Evolutionary conservation across 2,888 invertebrate species (phyloP), one percentile per base, ranked within the genome.

Genomic region (Epicampocera succincta): DNA sequence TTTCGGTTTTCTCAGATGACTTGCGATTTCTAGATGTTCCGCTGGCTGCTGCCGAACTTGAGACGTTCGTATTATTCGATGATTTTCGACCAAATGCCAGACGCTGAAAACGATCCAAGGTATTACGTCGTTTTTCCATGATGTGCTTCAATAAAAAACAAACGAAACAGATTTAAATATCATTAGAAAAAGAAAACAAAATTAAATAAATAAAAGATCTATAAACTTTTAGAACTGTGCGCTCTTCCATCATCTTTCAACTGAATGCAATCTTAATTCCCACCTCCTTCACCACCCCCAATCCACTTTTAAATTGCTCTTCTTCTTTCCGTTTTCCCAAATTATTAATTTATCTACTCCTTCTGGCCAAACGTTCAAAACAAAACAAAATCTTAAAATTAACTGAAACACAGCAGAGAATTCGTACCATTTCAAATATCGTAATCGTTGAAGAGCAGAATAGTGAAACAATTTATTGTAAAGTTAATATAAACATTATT

Each of bases 61-160:
- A 21, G 17, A 63, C 63, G 46, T 85, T 61, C 58, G 85, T 56
- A 71, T 77, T 84, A 71, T 89, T 85, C 38, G 89, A 87, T 74
- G 90, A 88, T 84, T 88, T 89, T 72, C 90, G 91, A 87, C 93
- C 95, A 92, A 95, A 94, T 90, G 95, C 94, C 91, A 94, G 93
- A 91, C 94, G 95, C 90, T 95, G 95, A 91, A 96, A 92, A 87
- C 96, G 95, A 92, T 96, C 96, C 94, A 96, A 94, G 90, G 95
- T 95, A 93, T 94, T 94, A 84, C 90, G 89, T 83, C 89, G 89
- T 86, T 90, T 91, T 80, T 91, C 91, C 91, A 91, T 91, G 85
- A 85, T 88, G 79, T 86, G 84, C 91, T 90, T 80, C 25, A 86
- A 85, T 33, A n/a, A 73, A n/a, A 50, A 54, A 40, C 48, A 54